Base-by-base conservation (phyloP, 1,140 invertebrate species). In the Lepidurus arcticus region DNA sequence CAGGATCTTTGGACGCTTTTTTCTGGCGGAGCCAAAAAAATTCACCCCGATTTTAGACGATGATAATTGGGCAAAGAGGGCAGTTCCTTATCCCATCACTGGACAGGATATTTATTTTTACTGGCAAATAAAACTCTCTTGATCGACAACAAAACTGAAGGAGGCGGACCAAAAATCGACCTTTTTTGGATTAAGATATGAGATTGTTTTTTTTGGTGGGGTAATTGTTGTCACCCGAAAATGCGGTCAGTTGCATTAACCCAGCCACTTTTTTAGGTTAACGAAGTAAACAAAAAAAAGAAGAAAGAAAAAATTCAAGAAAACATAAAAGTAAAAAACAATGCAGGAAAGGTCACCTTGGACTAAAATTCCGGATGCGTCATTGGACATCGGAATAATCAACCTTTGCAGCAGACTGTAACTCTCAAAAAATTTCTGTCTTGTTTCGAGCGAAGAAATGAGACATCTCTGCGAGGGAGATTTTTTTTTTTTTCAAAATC, bases 81-180 rank as follows among this genome's bases (percentile, higher is more conserved):
- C 53, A 65, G 53, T 65, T 65, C 53, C 53, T 65, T 65, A 65
- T 65, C 53, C 53, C 53, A 65, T 65, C 53, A 21, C 53, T 16
- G 21, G 53, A 65, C 21, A 65, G 53, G 53, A 65, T 34, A 34
- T n/a, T 65, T 65, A 24, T 24, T 47, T 47, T 65, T 65, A 65
- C 0, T 65, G 53, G 16, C 53, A 13, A 65, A 65, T 21, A 65
- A 7, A 13, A n/a, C 1, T 65, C 53, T 16, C 21, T 65, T 65
- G 53, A 65, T 65, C 53, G 53, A 65, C 53, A 65, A 13, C 9
- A 76, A 76, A 76, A 76, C 24, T 42, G 75, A 44, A 34, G 43
- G 75, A 53, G n/a, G 44, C 24, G 34, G 34, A 34, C 34, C 34
- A 34, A 34, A 34, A 34, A 34, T 34, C 3, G 2, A 34, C 34